These are phyloP conservation scores for Agelastica alni DNA, from an alignment of 2,888 invertebrate species.

Conservation along the genomic window DNA sequence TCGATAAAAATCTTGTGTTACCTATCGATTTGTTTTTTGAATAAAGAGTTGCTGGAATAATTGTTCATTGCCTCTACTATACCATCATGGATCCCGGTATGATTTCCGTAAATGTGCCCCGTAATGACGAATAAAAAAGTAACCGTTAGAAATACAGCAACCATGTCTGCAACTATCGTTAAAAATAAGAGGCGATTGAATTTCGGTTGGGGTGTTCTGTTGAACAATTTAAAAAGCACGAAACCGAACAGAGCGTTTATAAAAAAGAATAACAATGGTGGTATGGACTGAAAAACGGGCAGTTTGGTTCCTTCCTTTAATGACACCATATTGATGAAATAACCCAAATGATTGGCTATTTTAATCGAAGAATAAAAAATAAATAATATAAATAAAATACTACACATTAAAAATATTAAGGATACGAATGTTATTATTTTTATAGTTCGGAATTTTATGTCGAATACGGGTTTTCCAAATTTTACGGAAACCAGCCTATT, in stretches of 20 bases:
- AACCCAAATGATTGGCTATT: slow-evolving; percentile 46
- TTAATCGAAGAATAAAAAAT: slow-evolving; percentile 44
- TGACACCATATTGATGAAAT: slow-evolving; percentile 52
- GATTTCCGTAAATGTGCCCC: slow-evolving; percentile 44
- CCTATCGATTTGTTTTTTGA: slow-evolving; percentile 63
- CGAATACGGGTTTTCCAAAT: slow-evolving; percentile 44
- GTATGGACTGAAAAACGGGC: slow-evolving; percentile 39
- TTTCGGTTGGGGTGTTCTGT: slow-evolving; percentile 33
- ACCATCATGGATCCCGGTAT: slow-evolving; percentile 55
- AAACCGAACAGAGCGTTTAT: slow-evolving; percentile 41
- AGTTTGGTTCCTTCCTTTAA: slow-evolving; percentile 49
- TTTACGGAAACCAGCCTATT: slow-evolving; percentile 31
- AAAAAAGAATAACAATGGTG: slow-evolving; percentile 43
- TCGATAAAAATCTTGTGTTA: too few species aligned
- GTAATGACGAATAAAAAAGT: slow-evolving; percentile 43
- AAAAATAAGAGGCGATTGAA: slow-evolving; percentile 44
- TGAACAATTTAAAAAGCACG: slow-evolving; percentile 43
- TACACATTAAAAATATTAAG: slow-evolving; percentile 33
- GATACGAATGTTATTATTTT: slow-evolving; percentile 40
- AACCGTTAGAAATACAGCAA: slow-evolving; percentile 36
- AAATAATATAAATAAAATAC: slow-evolving; percentile 41
- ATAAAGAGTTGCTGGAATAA: slow-evolving; percentile 61
- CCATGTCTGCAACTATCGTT: slow-evolving; percentile 34
- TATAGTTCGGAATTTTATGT: slow-evolving; percentile 41
- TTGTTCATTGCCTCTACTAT: slow-evolving; percentile 64